Evolutionary conservation across 2,113 vertebrate genomes (phyloP).

Genomic region (Oncorhynchus mykiss): DNA sequence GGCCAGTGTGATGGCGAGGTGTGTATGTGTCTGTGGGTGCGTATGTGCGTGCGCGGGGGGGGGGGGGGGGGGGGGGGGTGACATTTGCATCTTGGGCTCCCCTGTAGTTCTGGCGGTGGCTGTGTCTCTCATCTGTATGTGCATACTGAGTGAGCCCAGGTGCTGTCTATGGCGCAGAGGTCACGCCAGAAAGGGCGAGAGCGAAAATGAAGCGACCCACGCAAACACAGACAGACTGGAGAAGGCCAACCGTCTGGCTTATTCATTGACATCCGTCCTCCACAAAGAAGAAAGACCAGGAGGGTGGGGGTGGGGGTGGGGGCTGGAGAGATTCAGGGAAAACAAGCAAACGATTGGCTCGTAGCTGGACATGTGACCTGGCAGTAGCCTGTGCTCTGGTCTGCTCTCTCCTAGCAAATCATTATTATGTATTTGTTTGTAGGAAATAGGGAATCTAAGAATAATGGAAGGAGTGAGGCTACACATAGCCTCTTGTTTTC

Average conservation of each 20-base stretch:
- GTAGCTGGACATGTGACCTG: constrained; percentile 7
- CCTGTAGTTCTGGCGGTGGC: constrained; percentile 58
- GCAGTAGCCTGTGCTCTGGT: constrained; percentile 16
- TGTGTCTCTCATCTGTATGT: constrained; percentile 74
- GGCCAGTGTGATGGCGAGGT: constrained; percentile 17
- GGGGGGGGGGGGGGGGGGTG: constrained; percentile 17
- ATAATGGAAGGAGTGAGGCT: neutral
- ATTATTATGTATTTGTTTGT: no score
- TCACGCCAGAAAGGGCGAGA: constrained; percentile 75
- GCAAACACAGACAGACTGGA: constrained; percentile 27
- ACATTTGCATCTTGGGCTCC: constrained; percentile 73
- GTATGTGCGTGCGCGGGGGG: no score
- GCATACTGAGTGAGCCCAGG: constrained; percentile 79
- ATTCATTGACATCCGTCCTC: constrained; percentile 53
- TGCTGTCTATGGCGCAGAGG: constrained; percentile 70
- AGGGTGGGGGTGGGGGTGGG: constrained; percentile 1
- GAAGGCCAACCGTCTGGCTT: constrained; percentile 57
- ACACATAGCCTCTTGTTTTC: no score
- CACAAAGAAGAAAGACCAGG: neutral
- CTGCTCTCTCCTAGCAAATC: neutral
- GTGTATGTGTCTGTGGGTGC: constrained; percentile 20
- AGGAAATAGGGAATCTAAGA: neutral
- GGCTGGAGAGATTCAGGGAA: neutral
- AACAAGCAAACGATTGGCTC: constrained; percentile 42
- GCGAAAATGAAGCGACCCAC: constrained; percentile 72